Conservation (phyloP, 2,888 invertebrate genomes). For the Synanthedon myopaeformis region DNA sequence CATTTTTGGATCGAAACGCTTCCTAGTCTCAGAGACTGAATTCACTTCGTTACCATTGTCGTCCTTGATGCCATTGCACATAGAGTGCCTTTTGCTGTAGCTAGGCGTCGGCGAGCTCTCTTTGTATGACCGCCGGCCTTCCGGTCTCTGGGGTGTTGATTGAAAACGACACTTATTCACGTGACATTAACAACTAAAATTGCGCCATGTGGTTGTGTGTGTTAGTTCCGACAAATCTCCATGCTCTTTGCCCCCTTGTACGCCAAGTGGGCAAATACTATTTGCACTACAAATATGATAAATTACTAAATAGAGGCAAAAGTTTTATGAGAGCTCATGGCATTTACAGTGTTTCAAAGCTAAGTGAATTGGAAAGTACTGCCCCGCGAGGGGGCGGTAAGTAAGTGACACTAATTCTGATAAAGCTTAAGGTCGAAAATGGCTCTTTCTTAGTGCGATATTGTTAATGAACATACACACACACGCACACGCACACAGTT, state of each 20-base stretch:
- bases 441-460: constrained; percentile 25
- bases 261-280: background rate
- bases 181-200: constrained; percentile 9
- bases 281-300: constrained; percentile 14
- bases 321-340: background rate
- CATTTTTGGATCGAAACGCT: constrained; percentile 68
- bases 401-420: constrained; percentile 2
- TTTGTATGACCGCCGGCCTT: constrained; percentile 54
- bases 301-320: constrained; percentile 4
- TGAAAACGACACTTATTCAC: constrained; percentile 22
- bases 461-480: constrained; percentile 58
- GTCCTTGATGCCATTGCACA: constrained; percentile 62
- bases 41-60: constrained; percentile 71
- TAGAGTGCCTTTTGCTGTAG: constrained; percentile 48
- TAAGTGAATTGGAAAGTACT: constrained; percentile 3
- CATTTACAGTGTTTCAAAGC: constrained; percentile 1
- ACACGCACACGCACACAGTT: constrained; percentile 52
- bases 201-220: constrained; percentile 57
- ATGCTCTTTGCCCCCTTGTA: constrained; percentile 25
- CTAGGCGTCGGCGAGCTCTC: constrained; percentile 43
- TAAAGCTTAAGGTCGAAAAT: constrained; percentile 10
- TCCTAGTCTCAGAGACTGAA: constrained; percentile 71
- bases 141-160: constrained; percentile 38
- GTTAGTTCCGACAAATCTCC: constrained; percentile 50
- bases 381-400: constrained; percentile 6